phyloP scores from a whole-genome alignment of 2,888 invertebrate genomes.

The Scrobipalpa atriplicella region DNA sequence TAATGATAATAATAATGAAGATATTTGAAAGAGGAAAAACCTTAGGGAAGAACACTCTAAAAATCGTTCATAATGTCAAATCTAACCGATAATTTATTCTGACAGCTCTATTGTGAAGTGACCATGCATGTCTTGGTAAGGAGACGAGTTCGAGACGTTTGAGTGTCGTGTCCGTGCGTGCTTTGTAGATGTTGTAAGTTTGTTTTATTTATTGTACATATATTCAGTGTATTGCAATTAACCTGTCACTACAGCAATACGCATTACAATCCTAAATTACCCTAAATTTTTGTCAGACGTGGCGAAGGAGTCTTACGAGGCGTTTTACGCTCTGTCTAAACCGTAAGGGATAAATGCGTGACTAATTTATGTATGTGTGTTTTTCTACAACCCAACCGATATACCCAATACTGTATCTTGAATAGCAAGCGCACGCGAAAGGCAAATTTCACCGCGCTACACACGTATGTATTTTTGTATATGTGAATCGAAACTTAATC shows the following conservation, averaged over 20 bases:
- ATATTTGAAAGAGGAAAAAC: neutral
- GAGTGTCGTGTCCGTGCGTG: conserved; percentile 2
- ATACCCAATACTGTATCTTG: conserved; percentile 1
- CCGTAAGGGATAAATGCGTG: no score
- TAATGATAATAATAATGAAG: neutral
- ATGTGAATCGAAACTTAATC: conserved; percentile 32
- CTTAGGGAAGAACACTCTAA: conserved; percentile 24
- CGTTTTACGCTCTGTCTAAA: no score
- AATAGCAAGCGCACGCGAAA: conserved; percentile 40
- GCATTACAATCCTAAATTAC: no score
- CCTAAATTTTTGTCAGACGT: no score
- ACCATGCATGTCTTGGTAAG: conserved; percentile 26
- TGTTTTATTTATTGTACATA: neutral
- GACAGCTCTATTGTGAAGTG: conserved; percentile 40
- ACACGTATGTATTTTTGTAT: conserved; percentile 6
- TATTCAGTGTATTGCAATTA: neutral
- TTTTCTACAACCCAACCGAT: neutral
- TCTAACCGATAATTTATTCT: conserved; percentile 56
- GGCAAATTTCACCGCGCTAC: conserved; percentile 53
- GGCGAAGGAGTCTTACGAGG: no score
- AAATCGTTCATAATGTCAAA: conserved; percentile 51
- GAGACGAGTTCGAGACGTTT: neutral
- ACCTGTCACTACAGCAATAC: no score
- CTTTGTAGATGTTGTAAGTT: neutral
- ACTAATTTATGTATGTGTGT: neutral